Evolutionary conservation across 2,113 vertebrate species (phyloP), one percentile per base, ranked within the genome.

Genomic region (Rousettus leschenaultii): DNA sequence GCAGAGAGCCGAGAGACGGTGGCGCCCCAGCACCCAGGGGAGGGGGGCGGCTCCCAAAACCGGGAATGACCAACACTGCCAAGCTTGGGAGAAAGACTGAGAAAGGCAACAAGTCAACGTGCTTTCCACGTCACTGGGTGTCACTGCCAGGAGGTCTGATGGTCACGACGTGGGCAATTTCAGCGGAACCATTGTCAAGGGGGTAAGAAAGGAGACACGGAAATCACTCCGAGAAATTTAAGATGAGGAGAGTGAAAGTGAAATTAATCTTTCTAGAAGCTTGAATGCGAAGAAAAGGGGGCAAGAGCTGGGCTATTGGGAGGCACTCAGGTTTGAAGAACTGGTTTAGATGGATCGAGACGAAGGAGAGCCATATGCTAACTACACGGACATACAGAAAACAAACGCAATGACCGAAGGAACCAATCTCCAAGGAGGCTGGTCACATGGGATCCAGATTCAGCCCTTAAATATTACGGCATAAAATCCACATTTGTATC

Each of bases 401-500:
- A 33, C 35, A 51, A 86, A 63, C 18, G 70, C 26, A 48, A 21
- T 8, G 45, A 6, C 10, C 14, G 28, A 75, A n/a, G 57, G 43
- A 55, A 45, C 2, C 48, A 35, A 84, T 77, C 73, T 80, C 84
- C 80, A 26, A 53, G 18, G 61, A 89, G 55, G 28, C 15, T 45
- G 22, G n/a, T 55, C 63, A 33, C 2, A 18, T 28, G 48, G 84
- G 38, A 43, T 43, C 22, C 35, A 40, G 63, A 18, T 7, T 18
- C 33, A 83, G 33, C 48, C 48, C 28, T n/a, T n/a, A n/a, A 38
- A 30, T 85, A 95, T 51, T 68, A 48, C 65, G 22, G n/a, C 66
- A 73, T 26, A 26, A 74, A 75, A 92, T 68, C 92, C 66, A 88
- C 73, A 68, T 73, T 35, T 77, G 10, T 33, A 71, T 65, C 89